phyloP scores from a whole-genome alignment of 1,140 invertebrate species.

The Cyrtorhinus lividipennis region DNA sequence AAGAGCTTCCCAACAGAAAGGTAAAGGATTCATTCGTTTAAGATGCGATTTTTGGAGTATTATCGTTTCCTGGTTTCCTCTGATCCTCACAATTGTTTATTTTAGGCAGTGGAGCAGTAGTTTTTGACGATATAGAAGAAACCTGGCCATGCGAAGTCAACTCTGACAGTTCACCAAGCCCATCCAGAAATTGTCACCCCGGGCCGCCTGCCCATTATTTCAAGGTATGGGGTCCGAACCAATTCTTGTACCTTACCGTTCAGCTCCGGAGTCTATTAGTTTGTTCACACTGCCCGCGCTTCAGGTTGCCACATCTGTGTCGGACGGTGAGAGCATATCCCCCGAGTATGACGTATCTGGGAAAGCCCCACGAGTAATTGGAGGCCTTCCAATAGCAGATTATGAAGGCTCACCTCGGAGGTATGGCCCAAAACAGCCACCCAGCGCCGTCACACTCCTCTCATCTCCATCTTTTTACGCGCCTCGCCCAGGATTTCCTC shows the following conservation, averaged over 20 bases:
- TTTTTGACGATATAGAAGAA: constrained; percentile 70
- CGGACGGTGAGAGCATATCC: constrained; percentile 36
- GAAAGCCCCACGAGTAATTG: constrained; percentile 65
- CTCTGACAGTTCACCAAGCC: constrained; percentile 33
- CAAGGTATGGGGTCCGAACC: too few species aligned
- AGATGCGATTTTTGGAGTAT: too few species aligned
- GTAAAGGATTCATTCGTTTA: constrained; percentile 9
- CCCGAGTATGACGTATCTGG: constrained; percentile 30
- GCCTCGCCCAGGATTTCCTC: constrained; percentile 53
- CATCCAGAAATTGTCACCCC: constrained; percentile 31
- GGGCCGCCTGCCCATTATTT: constrained; percentile 37
- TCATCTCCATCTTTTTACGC: constrained; percentile 49
- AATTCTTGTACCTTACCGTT: too few species aligned
- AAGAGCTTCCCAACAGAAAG: constrained; percentile 22
- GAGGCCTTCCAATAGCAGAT: constrained; percentile 73
- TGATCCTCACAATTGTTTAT: too few species aligned
- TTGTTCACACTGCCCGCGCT: background rate
- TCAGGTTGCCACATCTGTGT: constrained; percentile 32
- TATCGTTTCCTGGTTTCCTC: too few species aligned
- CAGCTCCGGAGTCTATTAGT: too few species aligned
- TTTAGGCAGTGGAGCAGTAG: constrained; percentile 46
- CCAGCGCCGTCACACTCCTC: constrained; percentile 40
- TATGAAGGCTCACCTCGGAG: constrained; percentile 81
- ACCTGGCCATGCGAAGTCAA: constrained; percentile 20
- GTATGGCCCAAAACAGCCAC: constrained; percentile 47